These are phyloP conservation scores for Phenganax subtilis DNA, from an alignment of 92 coral and sea anemone species.

Conservation along the genomic window DNA sequence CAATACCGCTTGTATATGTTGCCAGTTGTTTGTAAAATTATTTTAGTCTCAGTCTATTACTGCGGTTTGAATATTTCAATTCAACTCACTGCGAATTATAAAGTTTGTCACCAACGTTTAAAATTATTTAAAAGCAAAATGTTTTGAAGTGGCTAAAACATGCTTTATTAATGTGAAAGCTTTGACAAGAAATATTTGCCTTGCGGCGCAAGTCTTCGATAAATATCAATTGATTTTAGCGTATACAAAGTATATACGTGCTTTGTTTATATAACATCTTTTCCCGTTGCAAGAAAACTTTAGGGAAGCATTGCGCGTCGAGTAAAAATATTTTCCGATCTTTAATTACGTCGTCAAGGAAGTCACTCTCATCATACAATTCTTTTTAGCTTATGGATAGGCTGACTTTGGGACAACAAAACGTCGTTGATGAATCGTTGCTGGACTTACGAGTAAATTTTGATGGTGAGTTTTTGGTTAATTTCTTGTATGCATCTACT, in stretches of 20 bases:
- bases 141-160: constrained; percentile 13
- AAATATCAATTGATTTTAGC: constrained; percentile 22
- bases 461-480: constrained; percentile 62
- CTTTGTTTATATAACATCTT: not conserved
- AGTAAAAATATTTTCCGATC: not conserved
- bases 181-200: constrained; percentile 31
- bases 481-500: constrained; percentile 31
- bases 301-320: not conserved
- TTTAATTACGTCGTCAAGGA: constrained; percentile 21
- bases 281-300: not conserved
- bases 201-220: constrained; percentile 18
- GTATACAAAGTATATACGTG: not conserved
- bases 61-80: not conserved
- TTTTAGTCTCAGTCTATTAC: not conserved
- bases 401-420: constrained; percentile 91
- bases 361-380: not conserved
- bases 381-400: constrained; percentile 67
- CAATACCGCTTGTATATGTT: not conserved
- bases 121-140: constrained; percentile 6
- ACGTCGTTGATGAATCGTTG: constrained; percentile 61
- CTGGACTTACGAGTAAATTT: constrained; percentile 87
- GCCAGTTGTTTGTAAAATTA: not conserved
- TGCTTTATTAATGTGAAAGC: not conserved
- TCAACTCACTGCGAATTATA: not conserved
- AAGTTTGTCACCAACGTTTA: not conserved